These are phyloP conservation scores for Solenodon paradoxus DNA, from an alignment of 2,113 vertebrate species.

Conservation along the genomic window DNA sequence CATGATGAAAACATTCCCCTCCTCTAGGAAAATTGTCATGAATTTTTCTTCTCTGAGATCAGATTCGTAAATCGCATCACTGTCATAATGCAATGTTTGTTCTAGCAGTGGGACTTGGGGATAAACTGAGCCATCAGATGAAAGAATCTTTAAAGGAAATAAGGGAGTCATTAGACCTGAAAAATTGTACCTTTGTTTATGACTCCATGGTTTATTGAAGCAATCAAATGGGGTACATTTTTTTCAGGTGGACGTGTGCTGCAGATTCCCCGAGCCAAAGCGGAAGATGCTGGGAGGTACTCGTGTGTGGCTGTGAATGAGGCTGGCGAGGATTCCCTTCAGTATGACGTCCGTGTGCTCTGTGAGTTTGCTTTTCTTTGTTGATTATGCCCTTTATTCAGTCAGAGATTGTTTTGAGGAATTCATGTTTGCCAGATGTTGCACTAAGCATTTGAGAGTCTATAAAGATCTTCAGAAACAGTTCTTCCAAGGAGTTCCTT, in stretches of 20 bases:
- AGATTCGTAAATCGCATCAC: neutral
- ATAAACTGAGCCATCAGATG: neutral
- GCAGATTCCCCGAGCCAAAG: conserved; percentile 89
- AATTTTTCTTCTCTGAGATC: neutral
- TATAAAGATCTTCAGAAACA: conserved; percentile 24
- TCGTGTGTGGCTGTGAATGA: conserved; percentile 94
- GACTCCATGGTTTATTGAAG: neutral
- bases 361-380: conserved; percentile 84
- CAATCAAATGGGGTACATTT: neutral
- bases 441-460: neutral
- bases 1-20: neutral
- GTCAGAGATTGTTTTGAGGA: neutral
- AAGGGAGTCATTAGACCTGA: neutral
- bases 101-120: neutral
- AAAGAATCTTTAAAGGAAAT: neutral
- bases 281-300: conserved; percentile 92
- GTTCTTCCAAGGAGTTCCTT: neutral
- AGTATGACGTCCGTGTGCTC: conserved; percentile 91
- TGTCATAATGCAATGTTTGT: neutral
- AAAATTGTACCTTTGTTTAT: neutral
- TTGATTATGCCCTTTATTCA: neutral
- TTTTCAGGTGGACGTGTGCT: conserved; percentile 91
- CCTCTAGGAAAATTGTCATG: neutral
- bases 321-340: conserved; percentile 95
- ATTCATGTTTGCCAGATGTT: conserved; percentile 39